Evolutionary conservation across 2,888 invertebrate species (phyloP).

Genomic region (Syrphus vitripennis): DNA sequence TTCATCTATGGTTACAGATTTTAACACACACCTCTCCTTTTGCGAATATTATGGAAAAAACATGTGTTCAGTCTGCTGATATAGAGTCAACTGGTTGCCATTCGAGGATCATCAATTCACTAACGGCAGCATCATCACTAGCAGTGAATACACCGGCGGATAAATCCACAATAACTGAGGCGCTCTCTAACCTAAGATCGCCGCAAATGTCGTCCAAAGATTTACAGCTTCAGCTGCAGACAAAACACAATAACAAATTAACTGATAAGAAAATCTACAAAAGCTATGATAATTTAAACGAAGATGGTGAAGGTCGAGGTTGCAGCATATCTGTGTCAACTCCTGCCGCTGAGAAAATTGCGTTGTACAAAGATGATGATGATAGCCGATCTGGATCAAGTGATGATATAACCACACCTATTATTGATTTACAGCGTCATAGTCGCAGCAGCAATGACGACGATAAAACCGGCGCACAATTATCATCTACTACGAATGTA

Average conservation of each 20-base stretch:
- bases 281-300: slow-evolving; percentile 31
- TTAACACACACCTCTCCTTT: slow-evolving; percentile 31
- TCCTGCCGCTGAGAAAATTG: slow-evolving; percentile 48
- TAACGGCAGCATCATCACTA: slow-evolving; percentile 47
- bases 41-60: slow-evolving; percentile 79
- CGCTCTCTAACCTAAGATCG: slow-evolving; percentile 32
- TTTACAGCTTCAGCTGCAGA: slow-evolving; percentile 38
- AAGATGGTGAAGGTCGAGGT: slow-evolving; percentile 38
- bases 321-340: slow-evolving; percentile 54
- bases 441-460: slow-evolving; percentile 27
- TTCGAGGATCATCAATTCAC: slow-evolving; percentile 47
- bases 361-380: slow-evolving; percentile 52
- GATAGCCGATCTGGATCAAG: slow-evolving; percentile 64
- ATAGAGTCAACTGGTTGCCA: slow-evolving; percentile 68
- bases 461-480: slow-evolving; percentile 31
- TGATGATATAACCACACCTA: slow-evolving; percentile 71
- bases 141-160: slow-evolving; percentile 58
- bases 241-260: slow-evolving; percentile 36
- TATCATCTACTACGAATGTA: slow-evolving; percentile 55
- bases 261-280: slow-evolving; percentile 46
- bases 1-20: slow-evolving; percentile 41
- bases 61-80: slow-evolving; percentile 77
- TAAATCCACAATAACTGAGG: slow-evolving; percentile 15
- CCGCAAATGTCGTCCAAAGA: slow-evolving; percentile 64
- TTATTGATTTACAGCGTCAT: slow-evolving; percentile 40